Conservation (phyloP, 2,888 invertebrate species). For the Hipparchia sbordonii region DNA sequence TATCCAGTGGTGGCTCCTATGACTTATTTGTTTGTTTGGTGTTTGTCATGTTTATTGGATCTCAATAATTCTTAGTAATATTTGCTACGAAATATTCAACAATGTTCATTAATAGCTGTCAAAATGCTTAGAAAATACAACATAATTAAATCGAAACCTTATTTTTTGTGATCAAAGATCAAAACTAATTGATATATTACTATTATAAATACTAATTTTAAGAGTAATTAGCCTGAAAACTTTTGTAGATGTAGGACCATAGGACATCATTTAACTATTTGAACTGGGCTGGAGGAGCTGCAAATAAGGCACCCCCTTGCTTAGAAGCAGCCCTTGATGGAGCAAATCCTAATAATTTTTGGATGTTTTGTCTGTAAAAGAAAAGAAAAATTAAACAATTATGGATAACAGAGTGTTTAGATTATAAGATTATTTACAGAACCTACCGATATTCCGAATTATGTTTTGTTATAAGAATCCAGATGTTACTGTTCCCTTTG, state of each 20-base stretch:
- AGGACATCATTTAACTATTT: constrained; percentile 78
- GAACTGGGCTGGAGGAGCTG: constrained; percentile 91
- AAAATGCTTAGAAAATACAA: neutral
- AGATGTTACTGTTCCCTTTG: too few relatives aligned
- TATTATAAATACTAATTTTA: constrained; percentile 1
- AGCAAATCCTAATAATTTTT: constrained; percentile 97
- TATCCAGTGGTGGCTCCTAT: too few relatives aligned
- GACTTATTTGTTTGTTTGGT: too few relatives aligned
- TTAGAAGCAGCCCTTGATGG: constrained; percentile 98
- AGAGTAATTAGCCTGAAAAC: neutral
- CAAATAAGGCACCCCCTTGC: constrained; percentile 94
- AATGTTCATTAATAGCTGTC: too few relatives aligned
- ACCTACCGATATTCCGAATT: too few relatives aligned
- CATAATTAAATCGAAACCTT: neutral
- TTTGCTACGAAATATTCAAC: too few relatives aligned
- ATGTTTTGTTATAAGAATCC: too few relatives aligned
- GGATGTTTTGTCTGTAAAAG: constrained; percentile 92
- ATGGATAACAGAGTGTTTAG: too few relatives aligned
- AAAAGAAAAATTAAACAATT: neutral
- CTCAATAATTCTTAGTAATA: too few relatives aligned
- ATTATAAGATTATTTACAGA: too few relatives aligned
- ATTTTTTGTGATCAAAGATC: too few relatives aligned
- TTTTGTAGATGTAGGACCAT: neutral
- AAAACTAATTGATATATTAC: neutral
- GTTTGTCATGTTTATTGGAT: too few relatives aligned